Evolutionary conservation across 1,140 invertebrate species (phyloP).

Genomic region (Sitophilus oryzae): DNA sequence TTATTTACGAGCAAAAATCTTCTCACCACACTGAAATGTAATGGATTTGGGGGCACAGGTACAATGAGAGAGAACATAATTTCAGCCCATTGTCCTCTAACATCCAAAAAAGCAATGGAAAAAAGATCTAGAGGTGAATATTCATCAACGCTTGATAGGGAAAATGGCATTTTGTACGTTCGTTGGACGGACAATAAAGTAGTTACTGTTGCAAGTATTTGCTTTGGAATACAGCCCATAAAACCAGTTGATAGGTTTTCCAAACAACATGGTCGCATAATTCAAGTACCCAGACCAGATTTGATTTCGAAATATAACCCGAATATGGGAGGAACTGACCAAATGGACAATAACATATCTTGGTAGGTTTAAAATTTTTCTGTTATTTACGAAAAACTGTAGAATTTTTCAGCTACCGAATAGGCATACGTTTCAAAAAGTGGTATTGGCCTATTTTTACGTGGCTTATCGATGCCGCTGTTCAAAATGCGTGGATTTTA

Average conservation of each 20-base stretch:
- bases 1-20: too few species aligned
- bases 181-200: slow-evolving; percentile 35
- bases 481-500: slow-evolving; percentile 37
- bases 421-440: slow-evolving; percentile 41
- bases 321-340: slow-evolving; percentile 38
- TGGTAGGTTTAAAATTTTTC: too few species aligned
- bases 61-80: too few species aligned
- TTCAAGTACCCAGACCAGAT: slow-evolving; percentile 37
- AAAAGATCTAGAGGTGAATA: too few species aligned
- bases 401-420: slow-evolving; percentile 31
- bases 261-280: slow-evolving; percentile 39
- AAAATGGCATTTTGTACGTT: too few species aligned
- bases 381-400: too few species aligned
- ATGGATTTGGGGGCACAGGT: too few species aligned
- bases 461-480: slow-evolving; percentile 33
- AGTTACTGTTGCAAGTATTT: slow-evolving; percentile 30
- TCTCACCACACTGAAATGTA: too few species aligned
- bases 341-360: slow-evolving; percentile 29
- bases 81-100: too few species aligned
- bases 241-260: slow-evolving; percentile 37
- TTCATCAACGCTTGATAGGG: too few species aligned
- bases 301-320: slow-evolving; percentile 40
- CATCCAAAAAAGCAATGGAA: too few species aligned
- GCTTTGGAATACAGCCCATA: slow-evolving; percentile 25
- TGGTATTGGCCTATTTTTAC: slow-evolving; percentile 39